phyloP scores from a whole-genome alignment of 2,888 invertebrate genomes.

The Pristionchus arcanus region DNA sequence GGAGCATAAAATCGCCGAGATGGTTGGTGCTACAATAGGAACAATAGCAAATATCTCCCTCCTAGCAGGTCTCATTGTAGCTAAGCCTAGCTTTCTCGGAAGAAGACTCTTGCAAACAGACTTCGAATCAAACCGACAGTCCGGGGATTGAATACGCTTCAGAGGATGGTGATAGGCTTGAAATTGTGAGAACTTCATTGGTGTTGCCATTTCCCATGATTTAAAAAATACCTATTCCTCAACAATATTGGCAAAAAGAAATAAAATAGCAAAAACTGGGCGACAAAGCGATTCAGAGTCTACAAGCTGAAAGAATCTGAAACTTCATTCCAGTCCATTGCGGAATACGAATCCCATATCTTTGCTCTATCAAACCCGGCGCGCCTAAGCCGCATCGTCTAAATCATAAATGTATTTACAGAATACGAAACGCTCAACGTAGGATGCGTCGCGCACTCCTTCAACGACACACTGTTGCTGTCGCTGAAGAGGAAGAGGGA shows the following conservation, averaged over 20 bases:
- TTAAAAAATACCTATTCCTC: too few relatives aligned
- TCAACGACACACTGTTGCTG: constrained; percentile 33
- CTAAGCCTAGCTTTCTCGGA: neutral
- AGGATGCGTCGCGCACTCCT: constrained; percentile 44
- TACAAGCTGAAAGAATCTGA: too few relatives aligned
- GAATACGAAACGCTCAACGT: constrained; percentile 51
- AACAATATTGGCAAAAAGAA: too few relatives aligned
- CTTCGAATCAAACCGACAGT: neutral
- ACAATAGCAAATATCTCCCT: neutral
- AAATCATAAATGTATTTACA: neutral
- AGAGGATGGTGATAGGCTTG: neutral
- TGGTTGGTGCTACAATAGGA: constrained; percentile 3
- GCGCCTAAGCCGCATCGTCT: neutral
- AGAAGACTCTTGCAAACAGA: neutral
- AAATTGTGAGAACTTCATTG: too few relatives aligned
- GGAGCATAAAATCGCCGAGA: neutral
- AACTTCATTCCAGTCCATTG: too few relatives aligned
- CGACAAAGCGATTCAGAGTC: too few relatives aligned
- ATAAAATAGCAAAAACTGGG: too few relatives aligned
- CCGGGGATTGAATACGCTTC: neutral
- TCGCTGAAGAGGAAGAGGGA: constrained; percentile 39
- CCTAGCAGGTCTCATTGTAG: neutral
- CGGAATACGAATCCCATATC: too few relatives aligned
- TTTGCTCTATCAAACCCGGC: neutral
- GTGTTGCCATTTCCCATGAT: too few relatives aligned